Base-by-base conservation (phyloP, 2,888 invertebrate species). In the Cerastis leucographa region DNA sequence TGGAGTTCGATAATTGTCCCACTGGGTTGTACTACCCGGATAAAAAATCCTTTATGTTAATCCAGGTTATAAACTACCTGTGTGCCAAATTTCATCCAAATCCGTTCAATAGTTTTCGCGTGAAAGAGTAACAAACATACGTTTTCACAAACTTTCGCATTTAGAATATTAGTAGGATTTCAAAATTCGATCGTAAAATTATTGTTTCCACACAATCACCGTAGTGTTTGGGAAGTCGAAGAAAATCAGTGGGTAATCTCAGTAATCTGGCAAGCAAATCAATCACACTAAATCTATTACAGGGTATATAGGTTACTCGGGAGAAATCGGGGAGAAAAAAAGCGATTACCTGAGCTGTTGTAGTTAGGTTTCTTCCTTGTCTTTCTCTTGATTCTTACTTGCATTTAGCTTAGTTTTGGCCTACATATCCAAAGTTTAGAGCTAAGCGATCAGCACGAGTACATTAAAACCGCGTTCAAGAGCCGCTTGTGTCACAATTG, bases 241-340 rank as follows among this genome's bases (percentile, higher is more conserved):
- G 22, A 42, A 49, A 72, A 4, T 51, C 7, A 40, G 25, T 51
- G 22, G 7, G 49, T 22, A 22, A 17, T 51, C 4, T 51, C 17
- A 9, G 49, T 22, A 22, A 17, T 51, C 4, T 17, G 51, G 8
- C 22, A 29, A 14, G 29, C n/a, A 71, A 54, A 73, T 73, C 51
- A 71, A 71, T 71, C 71, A 72, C 42, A 54, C 42, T 73, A 12
- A 40, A 46, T 46, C 6, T 35, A 56, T 35, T 56, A 59, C 25
- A 46, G 3, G 19, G 29, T 73, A n/a, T n/a, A n/a, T n/a, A 44
- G 29, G 56, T 59, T 46, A n/a, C 22, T 59, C 1, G 25, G 25
- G 54, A 46, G 40, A 59, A 72, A 19, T 74, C 17, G 3, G 19
- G 25, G 11, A 25, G 19, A 40, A 46, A 46, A 46, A 2, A 44